Evolutionary conservation across 2,113 vertebrate species (phyloP).

Genomic region (Hassar affinis): DNA sequence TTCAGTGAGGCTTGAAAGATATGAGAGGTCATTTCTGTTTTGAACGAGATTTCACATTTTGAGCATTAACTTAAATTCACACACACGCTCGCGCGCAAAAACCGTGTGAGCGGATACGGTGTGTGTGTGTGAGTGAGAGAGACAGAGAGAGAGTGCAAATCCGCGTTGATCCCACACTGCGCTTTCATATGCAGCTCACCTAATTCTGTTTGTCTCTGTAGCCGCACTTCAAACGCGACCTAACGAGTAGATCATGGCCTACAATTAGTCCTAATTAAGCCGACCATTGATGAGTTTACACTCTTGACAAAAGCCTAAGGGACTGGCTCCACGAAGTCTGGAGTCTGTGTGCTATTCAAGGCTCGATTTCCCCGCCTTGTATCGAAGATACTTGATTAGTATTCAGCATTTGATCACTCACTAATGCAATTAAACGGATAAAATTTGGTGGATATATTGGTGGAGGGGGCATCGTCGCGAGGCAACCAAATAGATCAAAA

Average conservation of each 20-base stretch:
- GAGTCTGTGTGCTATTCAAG: slow-evolving; percentile 56
- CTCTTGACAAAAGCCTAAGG: slow-evolving; percentile 60
- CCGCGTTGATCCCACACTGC: slow-evolving; percentile 36
- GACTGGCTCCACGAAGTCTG: slow-evolving; percentile 84
- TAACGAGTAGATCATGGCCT: slow-evolving; percentile 80
- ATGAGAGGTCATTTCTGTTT: too few relatives aligned
- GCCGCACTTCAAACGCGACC: slow-evolving; percentile 79
- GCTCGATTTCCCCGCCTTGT: slow-evolving; percentile 23
- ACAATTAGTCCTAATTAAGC: slow-evolving; percentile 77
- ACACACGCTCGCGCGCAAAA: too few relatives aligned
- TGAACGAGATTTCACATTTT: too few relatives aligned
- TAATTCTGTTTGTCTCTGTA: slow-evolving; percentile 62
- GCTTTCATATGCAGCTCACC: slow-evolving; percentile 56
- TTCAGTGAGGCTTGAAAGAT: too few relatives aligned
- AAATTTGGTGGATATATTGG: background rate
- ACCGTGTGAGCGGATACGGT: too few relatives aligned
- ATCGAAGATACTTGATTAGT: slow-evolving; percentile 4
- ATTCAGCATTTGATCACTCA: slow-evolving; percentile 13
- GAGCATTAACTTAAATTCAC: too few relatives aligned
- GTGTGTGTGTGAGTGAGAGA: background rate
- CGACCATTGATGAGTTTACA: slow-evolving; percentile 75
- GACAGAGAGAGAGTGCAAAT: background rate
- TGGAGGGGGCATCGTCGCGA: too few relatives aligned
- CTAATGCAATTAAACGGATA: slow-evolving; percentile 34
- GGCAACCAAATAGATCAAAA: background rate